Percentiles rank a stretch among this genome's conserved stretches.
phyloP scores from a whole-genome alignment of 2,113 vertebrate species.

The Ctenomys sociabilis region DNA sequence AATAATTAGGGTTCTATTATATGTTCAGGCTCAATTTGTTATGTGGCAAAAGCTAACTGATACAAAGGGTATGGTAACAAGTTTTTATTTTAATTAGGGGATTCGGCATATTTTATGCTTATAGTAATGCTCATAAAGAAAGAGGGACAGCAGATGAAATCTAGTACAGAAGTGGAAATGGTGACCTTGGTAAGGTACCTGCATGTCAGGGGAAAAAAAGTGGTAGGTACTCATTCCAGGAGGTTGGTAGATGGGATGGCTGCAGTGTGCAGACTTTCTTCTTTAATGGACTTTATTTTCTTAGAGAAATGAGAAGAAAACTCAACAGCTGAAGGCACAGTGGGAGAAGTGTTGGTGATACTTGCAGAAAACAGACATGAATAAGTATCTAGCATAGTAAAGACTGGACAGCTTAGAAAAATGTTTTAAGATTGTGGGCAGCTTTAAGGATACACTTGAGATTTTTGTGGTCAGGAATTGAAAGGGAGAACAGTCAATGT shows the following conservation, averaged over 20 bases:
- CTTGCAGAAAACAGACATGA: not conserved
- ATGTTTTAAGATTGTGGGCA: not conserved
- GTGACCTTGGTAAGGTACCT: not conserved
- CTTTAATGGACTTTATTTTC: not conserved
- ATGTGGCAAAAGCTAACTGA: not conserved
- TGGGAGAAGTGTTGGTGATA: not conserved
- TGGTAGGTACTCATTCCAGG: not conserved
- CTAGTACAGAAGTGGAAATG: not conserved
- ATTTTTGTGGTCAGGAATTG: not conserved
- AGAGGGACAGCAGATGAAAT: not conserved
- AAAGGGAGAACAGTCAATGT: not conserved
- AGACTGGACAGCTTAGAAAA: not conserved
- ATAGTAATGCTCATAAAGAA: not conserved
- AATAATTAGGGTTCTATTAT: not conserved
- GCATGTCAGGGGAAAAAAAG: not conserved
- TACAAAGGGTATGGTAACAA: not conserved
- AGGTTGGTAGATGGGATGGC: not conserved
- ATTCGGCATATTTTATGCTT: not conserved
- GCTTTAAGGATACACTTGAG: not conserved
- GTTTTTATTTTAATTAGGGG: not conserved
- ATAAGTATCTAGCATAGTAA: not conserved
- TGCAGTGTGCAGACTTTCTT: not conserved
- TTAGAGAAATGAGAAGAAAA: not conserved
- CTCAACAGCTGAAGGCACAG: not conserved
- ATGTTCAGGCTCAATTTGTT: not conserved